These are phyloP conservation scores for Arrhopalites spinosus DNA, from an alignment of 2,888 invertebrate species.

Conservation along the genomic window DNA sequence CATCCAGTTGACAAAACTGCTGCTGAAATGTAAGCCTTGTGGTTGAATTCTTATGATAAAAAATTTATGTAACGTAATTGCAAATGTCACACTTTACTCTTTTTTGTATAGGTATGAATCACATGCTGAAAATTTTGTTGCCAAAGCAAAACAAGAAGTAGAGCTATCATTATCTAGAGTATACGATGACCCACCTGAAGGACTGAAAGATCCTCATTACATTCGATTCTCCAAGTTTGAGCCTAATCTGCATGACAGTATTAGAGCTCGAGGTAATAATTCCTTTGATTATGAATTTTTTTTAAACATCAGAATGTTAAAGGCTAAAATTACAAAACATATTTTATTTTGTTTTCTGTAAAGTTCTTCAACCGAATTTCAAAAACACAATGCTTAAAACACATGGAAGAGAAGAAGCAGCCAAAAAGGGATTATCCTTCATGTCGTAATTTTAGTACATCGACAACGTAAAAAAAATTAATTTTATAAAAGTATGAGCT, in stretches of 20 bases:
- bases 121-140: slow-evolving; percentile 29
- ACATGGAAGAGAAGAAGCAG: slow-evolving; percentile 15
- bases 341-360: too few species aligned
- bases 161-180: slow-evolving; percentile 20
- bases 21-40: slow-evolving; percentile 38
- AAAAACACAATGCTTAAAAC: slow-evolving; percentile 6
- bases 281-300: too few species aligned
- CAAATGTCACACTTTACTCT: slow-evolving; percentile 1
- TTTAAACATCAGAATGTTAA: too few species aligned
- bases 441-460: not conserved
- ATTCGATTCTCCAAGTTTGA: slow-evolving; percentile 39
- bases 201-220: slow-evolving; percentile 41
- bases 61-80: not conserved
- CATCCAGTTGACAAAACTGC: slow-evolving; percentile 37
- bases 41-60: too few species aligned
- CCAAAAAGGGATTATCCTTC: slow-evolving; percentile 34
- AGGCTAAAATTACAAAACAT: too few species aligned
- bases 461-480: too few species aligned
- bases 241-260: slow-evolving; percentile 39
- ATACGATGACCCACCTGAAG: slow-evolving; percentile 40
- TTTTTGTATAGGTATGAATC: slow-evolving; percentile 34
- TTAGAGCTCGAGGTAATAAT: too few species aligned
- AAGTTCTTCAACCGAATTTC: slow-evolving; percentile 35
- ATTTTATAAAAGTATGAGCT: not conserved
- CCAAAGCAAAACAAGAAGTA: slow-evolving; percentile 36